Evolutionary conservation across 2,888 invertebrate genomes (phyloP), one percentile per base, ranked within the genome.

Genomic region (Cantharis rufa): DNA sequence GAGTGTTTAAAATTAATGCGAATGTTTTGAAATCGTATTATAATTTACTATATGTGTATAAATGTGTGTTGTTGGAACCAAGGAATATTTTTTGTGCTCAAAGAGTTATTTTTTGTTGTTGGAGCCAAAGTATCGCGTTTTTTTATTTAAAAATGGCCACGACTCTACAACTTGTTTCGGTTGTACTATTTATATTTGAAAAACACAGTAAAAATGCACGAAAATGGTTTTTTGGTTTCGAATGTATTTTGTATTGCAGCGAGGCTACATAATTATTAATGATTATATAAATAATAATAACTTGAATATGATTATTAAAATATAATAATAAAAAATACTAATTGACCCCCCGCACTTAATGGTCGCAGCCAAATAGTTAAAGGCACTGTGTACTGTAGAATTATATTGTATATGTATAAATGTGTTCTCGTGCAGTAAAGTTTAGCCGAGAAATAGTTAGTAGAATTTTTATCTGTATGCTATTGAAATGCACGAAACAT

Each of bases 401-500:
- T 73, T 80, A 76, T 82, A 83, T 80, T 79, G 82, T 80, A 81
- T 80, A 80, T 82, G 82, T 83, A 81, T 83, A 82, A 79, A 79
- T 81, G 81, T 81, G 80, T 78, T 78, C 77, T 80, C 79, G 80
- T 78, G 78, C 79, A 66, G 78, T 78, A 66, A 71, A 75, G 71
- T 79, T 79, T 72, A 74, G 78, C 75, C 79, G 78, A 77, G 80
- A 79, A 78, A 72, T 82, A 79, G 78, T 76, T 81, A 84, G 81
- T 83, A 83, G 80, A 81, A 78, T 72, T 77, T 82, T 80, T 86
- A 83, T 91, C 93, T 94, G 93, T 94, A 94, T 94, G 92, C 93
- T 93, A 92, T 93, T 93, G 94, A 94, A 94, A 94, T 94, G 94
- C 94, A 94, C 94, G 93, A 94, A 94, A 94, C 94, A 92, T 93